Evolutionary conservation across 2,797 vertebrate species (phyloP).

Genomic region (Eulemur rubriventer): DNA sequence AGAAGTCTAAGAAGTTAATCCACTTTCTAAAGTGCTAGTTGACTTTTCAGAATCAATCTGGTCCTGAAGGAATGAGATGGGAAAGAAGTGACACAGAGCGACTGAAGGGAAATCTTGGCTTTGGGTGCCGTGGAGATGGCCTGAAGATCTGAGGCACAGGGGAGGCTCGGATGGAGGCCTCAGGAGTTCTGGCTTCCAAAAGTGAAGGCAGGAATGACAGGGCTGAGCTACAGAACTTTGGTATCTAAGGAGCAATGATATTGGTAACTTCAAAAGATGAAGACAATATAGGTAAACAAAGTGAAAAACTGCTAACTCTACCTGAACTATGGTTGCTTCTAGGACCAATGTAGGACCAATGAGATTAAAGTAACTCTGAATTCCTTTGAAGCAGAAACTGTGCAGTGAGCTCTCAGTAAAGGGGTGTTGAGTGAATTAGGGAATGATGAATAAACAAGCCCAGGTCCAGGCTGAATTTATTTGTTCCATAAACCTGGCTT

Average conservation of each 20-base stretch:
- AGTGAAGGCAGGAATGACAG: not conserved
- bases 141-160: not conserved
- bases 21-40: not conserved
- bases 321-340: not conserved
- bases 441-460: not conserved
- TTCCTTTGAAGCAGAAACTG: conserved; percentile 1
- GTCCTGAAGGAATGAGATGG: not conserved
- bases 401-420: not conserved
- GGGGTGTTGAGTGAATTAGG: not conserved
- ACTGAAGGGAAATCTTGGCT: not conserved
- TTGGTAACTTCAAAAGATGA: conserved; percentile 23
- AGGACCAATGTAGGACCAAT: not conserved
- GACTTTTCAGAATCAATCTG: not conserved
- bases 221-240: not conserved
- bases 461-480: not conserved
- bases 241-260: not conserved
- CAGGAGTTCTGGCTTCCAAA: not conserved
- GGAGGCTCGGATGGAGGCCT: not conserved
- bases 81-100: not conserved
- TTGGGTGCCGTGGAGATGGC: not conserved
- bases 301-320: not conserved
- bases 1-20: not conserved
- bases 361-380: conserved; percentile 27
- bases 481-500: not conserved
- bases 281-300: not conserved